phyloP scores from a whole-genome alignment of 2,888 invertebrate species.

The Mylabris sibirica region DNA sequence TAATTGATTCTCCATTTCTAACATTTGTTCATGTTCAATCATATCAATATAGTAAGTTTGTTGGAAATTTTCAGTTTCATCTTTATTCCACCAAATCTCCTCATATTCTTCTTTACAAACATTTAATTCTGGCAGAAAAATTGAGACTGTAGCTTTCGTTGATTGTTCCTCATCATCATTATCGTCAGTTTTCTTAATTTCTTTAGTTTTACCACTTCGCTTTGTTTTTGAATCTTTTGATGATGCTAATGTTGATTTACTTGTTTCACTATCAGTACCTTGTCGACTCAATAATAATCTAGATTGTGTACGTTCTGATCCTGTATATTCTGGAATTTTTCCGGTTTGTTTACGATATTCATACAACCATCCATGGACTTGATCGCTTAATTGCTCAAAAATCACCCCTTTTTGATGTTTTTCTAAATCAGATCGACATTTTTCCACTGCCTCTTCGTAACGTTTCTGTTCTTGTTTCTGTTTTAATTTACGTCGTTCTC shows the following conservation, averaged over 20 bases:
- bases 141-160: conserved; percentile 74
- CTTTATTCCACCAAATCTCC: conserved; percentile 83
- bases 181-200: conserved; percentile 56
- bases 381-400: conserved; percentile 86
- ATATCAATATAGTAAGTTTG: conserved; percentile 84
- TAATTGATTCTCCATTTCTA: conserved; percentile 83
- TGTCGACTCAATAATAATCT: conserved; percentile 82
- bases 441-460: conserved; percentile 73
- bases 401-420: conserved; percentile 77
- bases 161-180: conserved; percentile 71
- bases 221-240: conserved; percentile 83
- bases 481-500: conserved; percentile 63
- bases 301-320: conserved; percentile 91
- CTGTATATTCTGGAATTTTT: conserved; percentile 90
- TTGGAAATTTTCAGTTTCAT: conserved; percentile 75
- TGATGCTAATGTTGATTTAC: conserved; percentile 78
- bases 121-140: conserved; percentile 76
- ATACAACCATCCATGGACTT: conserved; percentile 86
- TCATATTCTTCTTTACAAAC: conserved; percentile 78
- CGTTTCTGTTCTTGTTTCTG: conserved; percentile 74
- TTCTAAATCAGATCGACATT: conserved; percentile 70
- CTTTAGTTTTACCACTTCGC: conserved; percentile 72
- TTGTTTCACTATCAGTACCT: conserved; percentile 81
- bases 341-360: conserved; percentile 83
- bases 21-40: conserved; percentile 83